These are phyloP conservation scores for Phaethon lepturus DNA, from an alignment of 2,113 vertebrate species.

Conservation along the genomic window DNA sequence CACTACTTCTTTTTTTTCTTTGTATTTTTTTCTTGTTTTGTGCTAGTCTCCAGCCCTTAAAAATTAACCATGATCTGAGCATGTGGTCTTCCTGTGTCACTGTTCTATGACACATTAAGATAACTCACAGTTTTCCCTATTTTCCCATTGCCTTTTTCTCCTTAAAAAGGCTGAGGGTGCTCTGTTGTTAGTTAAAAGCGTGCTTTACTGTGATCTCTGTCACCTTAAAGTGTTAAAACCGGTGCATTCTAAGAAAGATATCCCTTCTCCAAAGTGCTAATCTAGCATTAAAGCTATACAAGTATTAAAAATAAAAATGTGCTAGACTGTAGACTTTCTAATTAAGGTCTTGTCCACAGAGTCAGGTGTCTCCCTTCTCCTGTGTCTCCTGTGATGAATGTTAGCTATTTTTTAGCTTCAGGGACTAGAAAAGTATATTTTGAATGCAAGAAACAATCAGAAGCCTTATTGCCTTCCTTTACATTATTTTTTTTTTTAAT, in stretches of 20 bases:
- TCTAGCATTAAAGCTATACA: neutral
- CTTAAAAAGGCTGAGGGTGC: neutral
- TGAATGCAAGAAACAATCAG: neutral
- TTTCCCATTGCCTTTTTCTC: neutral
- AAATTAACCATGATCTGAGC: neutral
- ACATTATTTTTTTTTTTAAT: neutral
- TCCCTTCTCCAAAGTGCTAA: neutral
- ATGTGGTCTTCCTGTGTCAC: neutral
- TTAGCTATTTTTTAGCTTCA: neutral
- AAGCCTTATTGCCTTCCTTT: neutral
- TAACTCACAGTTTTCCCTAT: neutral
- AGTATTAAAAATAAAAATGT: neutral
- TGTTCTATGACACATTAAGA: neutral
- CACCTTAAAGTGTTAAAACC: neutral
- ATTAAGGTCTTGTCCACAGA: neutral
- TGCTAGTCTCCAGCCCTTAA: neutral
- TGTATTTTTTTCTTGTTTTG: no score
- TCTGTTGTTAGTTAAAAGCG: neutral
- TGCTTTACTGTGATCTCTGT: neutral
- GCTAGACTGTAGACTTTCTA: neutral
- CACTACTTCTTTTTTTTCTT: neutral
- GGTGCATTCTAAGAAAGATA: neutral
- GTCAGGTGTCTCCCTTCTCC: neutral
- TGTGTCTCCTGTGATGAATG: neutral
- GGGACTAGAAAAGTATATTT: neutral